These are phyloP conservation scores for Drosophila teissieri DNA, from an alignment of 1,140 invertebrate genomes.

Conservation along the genomic window DNA sequence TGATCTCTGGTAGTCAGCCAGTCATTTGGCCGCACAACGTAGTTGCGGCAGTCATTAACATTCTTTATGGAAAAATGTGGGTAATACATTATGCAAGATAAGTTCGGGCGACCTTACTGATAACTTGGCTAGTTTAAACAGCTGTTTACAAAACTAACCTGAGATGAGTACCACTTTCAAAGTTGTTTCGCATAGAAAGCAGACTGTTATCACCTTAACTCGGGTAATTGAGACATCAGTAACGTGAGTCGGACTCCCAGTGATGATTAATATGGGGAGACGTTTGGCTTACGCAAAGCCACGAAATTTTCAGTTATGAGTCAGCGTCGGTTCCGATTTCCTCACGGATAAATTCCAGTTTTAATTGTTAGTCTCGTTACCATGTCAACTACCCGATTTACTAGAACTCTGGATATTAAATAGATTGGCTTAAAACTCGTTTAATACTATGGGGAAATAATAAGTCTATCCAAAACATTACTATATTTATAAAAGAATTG, in stretches of 20 bases:
- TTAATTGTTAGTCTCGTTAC: constrained; percentile 5
- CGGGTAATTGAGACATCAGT: constrained; percentile 23
- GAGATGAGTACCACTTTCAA: constrained; percentile 1
- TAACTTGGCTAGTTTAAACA: constrained; percentile 13
- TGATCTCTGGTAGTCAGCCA: constrained; percentile 15
- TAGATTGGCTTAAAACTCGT: background rate
- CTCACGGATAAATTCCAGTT: background rate
- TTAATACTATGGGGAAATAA: too few relatives aligned
- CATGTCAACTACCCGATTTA: background rate
- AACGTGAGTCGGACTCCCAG: constrained; percentile 12
- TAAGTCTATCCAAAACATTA: too few relatives aligned
- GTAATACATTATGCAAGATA: constrained; percentile 29
- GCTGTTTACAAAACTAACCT: background rate
- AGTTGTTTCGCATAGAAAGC: constrained; percentile 17
- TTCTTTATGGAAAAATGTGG: constrained; percentile 19
- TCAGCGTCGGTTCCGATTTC: constrained; percentile 13
- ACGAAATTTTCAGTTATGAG: constrained; percentile 20
- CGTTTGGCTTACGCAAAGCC: constrained; percentile 16
- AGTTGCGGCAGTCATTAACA: constrained; percentile 15
- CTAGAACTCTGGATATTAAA: background rate
- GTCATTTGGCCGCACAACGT: constrained; percentile 12
- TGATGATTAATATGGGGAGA: constrained; percentile 27
- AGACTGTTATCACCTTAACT: constrained; percentile 17
- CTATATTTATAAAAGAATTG: too few relatives aligned
- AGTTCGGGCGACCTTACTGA: constrained; percentile 25